Evolutionary conservation across 2,113 vertebrate genomes (phyloP), one percentile per base, ranked within the genome.

Genomic region (Chloropsis cyanopogon): DNA sequence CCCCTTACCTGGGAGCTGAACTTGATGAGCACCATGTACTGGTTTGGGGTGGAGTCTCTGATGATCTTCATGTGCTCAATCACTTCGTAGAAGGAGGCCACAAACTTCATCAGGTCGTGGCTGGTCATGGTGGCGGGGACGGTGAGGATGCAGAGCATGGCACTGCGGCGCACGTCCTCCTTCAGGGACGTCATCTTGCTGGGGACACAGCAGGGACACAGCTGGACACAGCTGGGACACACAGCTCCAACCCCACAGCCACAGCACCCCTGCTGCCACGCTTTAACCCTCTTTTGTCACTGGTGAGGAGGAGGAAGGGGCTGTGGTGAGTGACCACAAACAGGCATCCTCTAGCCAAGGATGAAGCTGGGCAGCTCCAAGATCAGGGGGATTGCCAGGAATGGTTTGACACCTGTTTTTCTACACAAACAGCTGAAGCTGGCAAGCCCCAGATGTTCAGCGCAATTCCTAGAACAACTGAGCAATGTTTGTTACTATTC

Each of bases 21-120:
- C 95, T 99, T 99, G 85, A 99, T 98, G 89, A 99, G 98, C 90
- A 99, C 99, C 99, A 99, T 99, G 96, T 99, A 99, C 90, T 99
- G 99, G 97, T 99, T 99, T 3, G 99, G 99, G 54, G 98, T 99
- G 60, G 99, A 99, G 96, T 99, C 99, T 37, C 99, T 97, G 93
- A 99, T 99, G 97, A 99, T 99, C 97, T 99, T 99, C 99, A 99
- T 99, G 96, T 99, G 99, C 97, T 99, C 99, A 26, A 99, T 99
- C 41, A 99, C 99, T 8, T 99, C 99, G 22, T 99, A 99, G 96
- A 98, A 99, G 4, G 99, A 98, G 24, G 99, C 99, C 97, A 99
- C 97, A n/a, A 99, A 99, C 98, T 99, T 99, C 99, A 99, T 99
- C 92, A 99, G 99, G 97, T 99, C 99, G 3, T 99, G 99, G 89